These are phyloP conservation scores for Steatornis caripensis DNA, from an alignment of 2,113 vertebrate genomes.

Conservation along the genomic window DNA sequence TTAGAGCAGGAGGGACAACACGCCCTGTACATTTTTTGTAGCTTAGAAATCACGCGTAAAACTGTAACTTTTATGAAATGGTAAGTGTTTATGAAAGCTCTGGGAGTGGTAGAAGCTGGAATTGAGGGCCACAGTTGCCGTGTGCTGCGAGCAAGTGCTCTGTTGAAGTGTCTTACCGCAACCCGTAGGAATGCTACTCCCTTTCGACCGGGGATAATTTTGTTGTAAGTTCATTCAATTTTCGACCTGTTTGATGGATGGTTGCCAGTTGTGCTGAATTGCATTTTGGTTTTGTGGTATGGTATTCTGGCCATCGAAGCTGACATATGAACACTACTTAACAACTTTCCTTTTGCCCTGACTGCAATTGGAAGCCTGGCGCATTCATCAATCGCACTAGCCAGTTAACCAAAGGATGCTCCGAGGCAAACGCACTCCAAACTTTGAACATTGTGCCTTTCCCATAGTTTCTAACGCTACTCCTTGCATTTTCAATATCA, in stretches of 20 bases:
- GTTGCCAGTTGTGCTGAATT: slow-evolving; percentile 27
- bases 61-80: slow-evolving; percentile 72
- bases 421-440: slow-evolving; percentile 6
- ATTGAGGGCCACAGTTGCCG: not conserved
- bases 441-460: not conserved
- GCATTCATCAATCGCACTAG: slow-evolving; percentile 17
- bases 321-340: slow-evolving; percentile 45
- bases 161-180: slow-evolving; percentile 19
- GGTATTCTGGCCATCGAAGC: not conserved
- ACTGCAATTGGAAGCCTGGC: not conserved
- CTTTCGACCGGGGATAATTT: slow-evolving; percentile 37
- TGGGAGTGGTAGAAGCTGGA: slow-evolving; percentile 42
- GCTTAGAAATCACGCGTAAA: slow-evolving; percentile 64
- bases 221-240: slow-evolving; percentile 60
- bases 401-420: not conserved
- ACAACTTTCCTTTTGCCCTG: slow-evolving; percentile 42
- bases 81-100: slow-evolving; percentile 73
- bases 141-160: not conserved
- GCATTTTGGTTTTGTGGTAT: slow-evolving; percentile 7
- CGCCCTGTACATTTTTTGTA: slow-evolving; percentile 16
- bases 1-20: slow-evolving; percentile 6
- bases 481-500: slow-evolving; percentile 8
- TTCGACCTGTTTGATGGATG: slow-evolving; percentile 57
- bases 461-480: not conserved
- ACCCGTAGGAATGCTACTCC: slow-evolving; percentile 58